Percentiles rank a stretch among this genome's conserved stretches.
phyloP scores from a whole-genome alignment of 2,888 invertebrate species.

The Smittia sp. region DNA sequence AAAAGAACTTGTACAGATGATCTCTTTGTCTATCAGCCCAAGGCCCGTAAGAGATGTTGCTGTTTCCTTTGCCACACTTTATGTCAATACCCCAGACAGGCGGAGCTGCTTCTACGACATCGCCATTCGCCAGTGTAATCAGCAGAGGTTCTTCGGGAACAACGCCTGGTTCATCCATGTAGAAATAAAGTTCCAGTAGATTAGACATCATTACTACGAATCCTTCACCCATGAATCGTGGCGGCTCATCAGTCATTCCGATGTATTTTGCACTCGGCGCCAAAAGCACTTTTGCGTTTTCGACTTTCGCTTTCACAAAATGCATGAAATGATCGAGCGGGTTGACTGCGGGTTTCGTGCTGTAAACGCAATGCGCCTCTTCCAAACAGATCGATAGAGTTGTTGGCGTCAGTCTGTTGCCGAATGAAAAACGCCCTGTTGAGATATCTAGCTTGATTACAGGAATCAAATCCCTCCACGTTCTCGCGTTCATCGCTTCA shows the following conservation, averaged over 20 bases:
- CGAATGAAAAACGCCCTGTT: conserved; percentile 89
- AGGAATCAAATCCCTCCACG: conserved; percentile 94
- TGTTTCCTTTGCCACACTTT: conserved; percentile 87
- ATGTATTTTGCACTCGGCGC: conserved; percentile 96
- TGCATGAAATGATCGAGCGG: conserved; percentile 94
- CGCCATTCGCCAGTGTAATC: conserved; percentile 86
- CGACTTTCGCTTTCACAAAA: conserved; percentile 89
- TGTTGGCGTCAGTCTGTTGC: conserved; percentile 90
- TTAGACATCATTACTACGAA: conserved; percentile 96
- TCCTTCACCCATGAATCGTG: conserved; percentile 95
- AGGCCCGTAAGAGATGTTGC: conserved; percentile 96
- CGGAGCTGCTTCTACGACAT: conserved; percentile 87
- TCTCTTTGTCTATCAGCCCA: conserved; percentile 98
- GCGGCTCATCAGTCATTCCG: conserved; percentile 90
- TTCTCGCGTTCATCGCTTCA: conserved; percentile 80
- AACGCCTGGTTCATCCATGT: conserved; percentile 93
- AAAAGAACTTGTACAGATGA: conserved; percentile 93
- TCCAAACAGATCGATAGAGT: conserved; percentile 89
- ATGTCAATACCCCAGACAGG: conserved; percentile 96
- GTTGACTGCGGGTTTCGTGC: conserved; percentile 92
- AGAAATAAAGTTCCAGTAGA: conserved; percentile 90
- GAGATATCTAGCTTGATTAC: conserved; percentile 94
- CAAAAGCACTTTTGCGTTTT: conserved; percentile 91
- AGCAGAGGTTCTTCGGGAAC: conserved; percentile 91
- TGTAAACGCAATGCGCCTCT: conserved; percentile 91